These are phyloP conservation scores for Calcarius lapponicus DNA, from an alignment of 2,797 vertebrate species.

Conservation along the genomic window DNA sequence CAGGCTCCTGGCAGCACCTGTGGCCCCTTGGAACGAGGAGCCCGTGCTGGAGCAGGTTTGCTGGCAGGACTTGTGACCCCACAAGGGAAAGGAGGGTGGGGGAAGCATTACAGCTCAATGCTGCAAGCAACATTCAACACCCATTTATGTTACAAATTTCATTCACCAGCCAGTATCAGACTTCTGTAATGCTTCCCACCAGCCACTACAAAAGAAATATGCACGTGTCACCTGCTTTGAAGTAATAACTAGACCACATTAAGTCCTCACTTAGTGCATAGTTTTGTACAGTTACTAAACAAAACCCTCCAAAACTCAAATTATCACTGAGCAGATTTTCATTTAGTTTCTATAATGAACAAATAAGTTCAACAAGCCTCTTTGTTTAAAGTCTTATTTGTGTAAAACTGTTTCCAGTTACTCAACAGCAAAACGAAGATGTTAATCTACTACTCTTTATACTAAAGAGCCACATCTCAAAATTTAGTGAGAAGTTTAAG, in stretches of 20 bases:
- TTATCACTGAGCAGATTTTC: neutral
- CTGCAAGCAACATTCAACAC: neutral
- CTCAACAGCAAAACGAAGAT: neutral
- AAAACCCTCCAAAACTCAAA: neutral
- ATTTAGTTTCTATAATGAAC: neutral
- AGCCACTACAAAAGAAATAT: neutral
- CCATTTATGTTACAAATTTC: neutral
- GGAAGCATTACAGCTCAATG: neutral
- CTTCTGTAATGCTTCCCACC: neutral
- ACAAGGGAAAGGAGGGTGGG: neutral
- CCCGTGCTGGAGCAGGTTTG: neutral
- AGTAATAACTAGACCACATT: neutral
- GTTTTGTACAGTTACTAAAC: neutral
- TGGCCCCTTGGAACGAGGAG: neutral
- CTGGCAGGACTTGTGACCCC: neutral
- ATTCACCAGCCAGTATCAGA: neutral
- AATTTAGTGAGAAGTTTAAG: neutral
- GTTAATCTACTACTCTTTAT: neutral
- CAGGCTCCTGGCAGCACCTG: neutral
- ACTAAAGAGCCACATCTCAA: neutral
- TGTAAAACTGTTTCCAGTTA: neutral
- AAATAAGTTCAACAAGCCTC: neutral
- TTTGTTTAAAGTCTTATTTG: neutral
- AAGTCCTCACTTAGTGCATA: neutral
- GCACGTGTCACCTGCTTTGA: neutral